Conservation (phyloP, 1,140 invertebrate species). For the Euschistus heros region DNA sequence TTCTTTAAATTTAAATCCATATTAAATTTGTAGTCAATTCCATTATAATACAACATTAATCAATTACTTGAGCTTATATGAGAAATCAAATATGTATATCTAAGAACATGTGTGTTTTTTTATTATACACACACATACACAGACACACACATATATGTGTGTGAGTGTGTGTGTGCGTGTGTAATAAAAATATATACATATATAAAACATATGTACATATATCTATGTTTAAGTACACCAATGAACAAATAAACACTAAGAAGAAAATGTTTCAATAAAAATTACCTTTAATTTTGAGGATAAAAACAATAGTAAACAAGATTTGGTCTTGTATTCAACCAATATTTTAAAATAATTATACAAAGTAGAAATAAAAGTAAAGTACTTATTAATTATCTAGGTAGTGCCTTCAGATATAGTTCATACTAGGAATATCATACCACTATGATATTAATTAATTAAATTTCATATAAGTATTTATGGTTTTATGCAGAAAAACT, state of each 20-base stretch:
- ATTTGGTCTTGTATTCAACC: not conserved
- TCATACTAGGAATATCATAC: conserved; percentile 1
- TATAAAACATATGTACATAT: too few relatives aligned
- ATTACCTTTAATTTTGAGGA: not conserved
- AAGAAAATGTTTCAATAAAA: not conserved
- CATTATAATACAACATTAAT: conserved; percentile 19
- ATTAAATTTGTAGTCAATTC: conserved; percentile 20
- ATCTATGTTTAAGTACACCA: not conserved
- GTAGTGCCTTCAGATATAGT: conserved; percentile 3
- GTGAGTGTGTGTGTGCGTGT: not conserved
- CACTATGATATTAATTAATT: not conserved
- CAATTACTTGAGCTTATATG: conserved; percentile 16
- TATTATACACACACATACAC: not conserved
- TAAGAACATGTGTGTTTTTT: too few relatives aligned
- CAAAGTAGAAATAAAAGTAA: not conserved
- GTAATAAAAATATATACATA: too few relatives aligned
- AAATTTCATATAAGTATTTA: not conserved
- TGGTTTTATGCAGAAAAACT: conserved; percentile 1
- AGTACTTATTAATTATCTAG: not conserved
- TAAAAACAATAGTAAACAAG: not conserved
- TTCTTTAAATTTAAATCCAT: not conserved
- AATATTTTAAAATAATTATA: not conserved
- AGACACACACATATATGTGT: not conserved
- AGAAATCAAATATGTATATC: not conserved
- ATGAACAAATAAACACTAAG: not conserved